These are phyloP conservation scores for Mycteria americana DNA, from an alignment of 2,797 vertebrate species.

Conservation along the genomic window DNA sequence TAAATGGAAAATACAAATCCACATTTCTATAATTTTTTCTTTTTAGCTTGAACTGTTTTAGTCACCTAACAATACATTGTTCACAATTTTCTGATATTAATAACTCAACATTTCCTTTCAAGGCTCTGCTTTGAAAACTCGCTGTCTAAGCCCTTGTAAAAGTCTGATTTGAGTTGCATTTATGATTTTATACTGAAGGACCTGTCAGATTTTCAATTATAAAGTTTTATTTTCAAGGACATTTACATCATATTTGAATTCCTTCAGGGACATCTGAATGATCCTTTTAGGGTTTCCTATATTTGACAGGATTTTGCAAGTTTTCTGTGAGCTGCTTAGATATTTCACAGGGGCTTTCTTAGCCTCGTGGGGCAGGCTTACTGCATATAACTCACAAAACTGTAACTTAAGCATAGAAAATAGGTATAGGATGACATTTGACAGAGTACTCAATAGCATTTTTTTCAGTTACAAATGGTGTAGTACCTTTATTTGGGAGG, in stretches of 20 bases:
- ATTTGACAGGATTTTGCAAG: neutral
- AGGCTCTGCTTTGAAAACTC: neutral
- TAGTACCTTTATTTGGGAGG: neutral
- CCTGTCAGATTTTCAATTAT: neutral
- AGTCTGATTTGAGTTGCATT: neutral
- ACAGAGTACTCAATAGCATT: neutral
- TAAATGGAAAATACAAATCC: neutral
- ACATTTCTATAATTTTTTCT: neutral
- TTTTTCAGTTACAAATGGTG: neutral
- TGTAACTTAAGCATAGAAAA: neutral
- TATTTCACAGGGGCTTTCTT: neutral
- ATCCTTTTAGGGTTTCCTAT: neutral
- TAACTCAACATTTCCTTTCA: neutral
- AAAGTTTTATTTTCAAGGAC: neutral
- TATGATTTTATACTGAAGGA: neutral
- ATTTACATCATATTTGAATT: neutral
- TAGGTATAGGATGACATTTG: neutral
- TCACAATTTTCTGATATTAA: neutral
- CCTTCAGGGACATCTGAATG: neutral
- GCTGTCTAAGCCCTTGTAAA: neutral
- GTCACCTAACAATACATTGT: neutral
- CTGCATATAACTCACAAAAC: neutral
- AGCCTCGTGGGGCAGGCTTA: neutral
- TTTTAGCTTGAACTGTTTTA: neutral
- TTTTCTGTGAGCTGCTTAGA: neutral